phyloP scores from a whole-genome alignment of 2,888 invertebrate species.

The Megalurothrips usitatus region DNA sequence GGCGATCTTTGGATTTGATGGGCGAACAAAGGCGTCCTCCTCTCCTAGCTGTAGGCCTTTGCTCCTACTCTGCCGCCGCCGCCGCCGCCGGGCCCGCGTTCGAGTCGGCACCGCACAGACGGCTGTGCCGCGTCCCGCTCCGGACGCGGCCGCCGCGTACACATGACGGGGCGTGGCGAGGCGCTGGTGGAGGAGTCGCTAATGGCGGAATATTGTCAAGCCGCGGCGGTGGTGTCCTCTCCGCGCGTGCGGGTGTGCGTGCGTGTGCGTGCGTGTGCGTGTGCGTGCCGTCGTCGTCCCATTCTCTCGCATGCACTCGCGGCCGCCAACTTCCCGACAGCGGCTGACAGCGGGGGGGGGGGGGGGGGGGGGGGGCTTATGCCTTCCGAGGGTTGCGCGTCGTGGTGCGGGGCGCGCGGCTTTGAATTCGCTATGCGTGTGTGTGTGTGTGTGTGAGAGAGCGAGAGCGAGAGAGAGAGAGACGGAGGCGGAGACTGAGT shows the following conservation, averaged over 20 bases:
- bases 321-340: neutral
- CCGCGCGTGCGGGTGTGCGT: too few relatives aligned
- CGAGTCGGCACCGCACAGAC: neutral
- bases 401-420: neutral
- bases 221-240: too few relatives aligned
- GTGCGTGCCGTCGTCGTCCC: too few relatives aligned
- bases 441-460: neutral
- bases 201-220: too few relatives aligned
- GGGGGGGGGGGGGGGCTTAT: neutral
- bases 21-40: neutral
- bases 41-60: neutral
- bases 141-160: too few relatives aligned
- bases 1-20: slow-evolving; percentile 1
- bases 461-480: neutral
- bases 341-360: neutral
- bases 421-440: neutral
- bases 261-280: too few relatives aligned
- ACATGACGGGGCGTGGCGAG: too few relatives aligned
- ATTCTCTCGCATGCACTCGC: too few relatives aligned
- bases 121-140: neutral
- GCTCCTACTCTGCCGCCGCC: neutral
- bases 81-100: neutral
- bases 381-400: neutral
- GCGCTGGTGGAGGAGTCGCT: too few relatives aligned
- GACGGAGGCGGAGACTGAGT: neutral